Evolutionary conservation across 2,888 invertebrate genomes (phyloP), one percentile per base, ranked within the genome.

Genomic region (Physocephala rufipes): DNA sequence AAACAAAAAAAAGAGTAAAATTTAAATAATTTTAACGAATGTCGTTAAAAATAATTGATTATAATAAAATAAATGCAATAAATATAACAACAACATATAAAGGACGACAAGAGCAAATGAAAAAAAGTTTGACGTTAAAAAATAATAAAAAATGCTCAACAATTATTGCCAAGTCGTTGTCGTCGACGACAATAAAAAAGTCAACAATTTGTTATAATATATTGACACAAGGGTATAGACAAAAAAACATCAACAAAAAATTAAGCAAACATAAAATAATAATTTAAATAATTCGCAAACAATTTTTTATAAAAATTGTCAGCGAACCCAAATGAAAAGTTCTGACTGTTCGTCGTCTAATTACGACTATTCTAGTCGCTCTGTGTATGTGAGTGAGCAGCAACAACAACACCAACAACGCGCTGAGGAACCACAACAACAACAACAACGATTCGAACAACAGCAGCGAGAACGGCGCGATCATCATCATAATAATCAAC

Each of bases 291-390:
- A 71, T 74, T 74, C 74, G 78, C 74, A 75, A 71, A 72, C 61
- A 72, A 72, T 73, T 78, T 78, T 81, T 77, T 81, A 75, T 80
- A 81, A 78, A 77, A 78, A 78, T 69, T 70, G 74, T 63, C 73
- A 78, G 75, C 74, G 72, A 74, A 77, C 72, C 77, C 79, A 78
- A 83, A 83, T 83, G 83, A 83, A 83, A 83, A 83, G 83, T 80
- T 81, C 82, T 79, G 78, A 82, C 80, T 78, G 74, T 65, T 80
- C 78, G 80, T 79, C 80, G 79, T 82, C 79, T 79, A 79, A 84
- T 80, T 82, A 82, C 82, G 84, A 82, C 84, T 83, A 82, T 77
- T 79, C 81, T 76, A 78, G 82, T 83, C 82, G 79, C 76, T 76
- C 78, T 65, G 74, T 73, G 65, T 76, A 78, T 74, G 77, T 75